phyloP scores from a whole-genome alignment of 37 sponge, comb jelly and placozoan species.

The Ephydatia muelleri region DNA sequence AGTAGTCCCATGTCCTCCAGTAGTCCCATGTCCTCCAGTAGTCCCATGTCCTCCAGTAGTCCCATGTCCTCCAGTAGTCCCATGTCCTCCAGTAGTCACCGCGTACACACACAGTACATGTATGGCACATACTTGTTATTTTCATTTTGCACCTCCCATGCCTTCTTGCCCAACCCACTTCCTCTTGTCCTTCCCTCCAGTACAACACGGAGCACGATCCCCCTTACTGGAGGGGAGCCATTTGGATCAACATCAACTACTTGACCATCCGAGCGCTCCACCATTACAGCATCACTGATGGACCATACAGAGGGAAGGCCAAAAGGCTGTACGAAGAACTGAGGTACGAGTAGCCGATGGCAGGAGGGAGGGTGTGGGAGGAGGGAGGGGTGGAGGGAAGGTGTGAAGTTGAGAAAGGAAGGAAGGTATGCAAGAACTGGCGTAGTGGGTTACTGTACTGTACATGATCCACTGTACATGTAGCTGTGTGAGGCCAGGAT shows the following conservation, averaged over 20 bases:
- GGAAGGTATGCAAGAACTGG: background rate
- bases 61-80: no score
- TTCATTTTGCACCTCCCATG: no score
- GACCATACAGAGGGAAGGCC: constrained; percentile 75
- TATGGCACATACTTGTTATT: no score
- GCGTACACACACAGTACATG: no score
- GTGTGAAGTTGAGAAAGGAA: background rate
- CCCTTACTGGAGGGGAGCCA: constrained; percentile 97
- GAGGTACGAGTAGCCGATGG: constrained; percentile 40
- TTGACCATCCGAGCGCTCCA: constrained; percentile 86
- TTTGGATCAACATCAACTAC: constrained; percentile 99
- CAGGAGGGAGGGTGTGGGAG: background rate
- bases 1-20: no score
- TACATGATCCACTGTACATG: background rate
- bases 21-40: no score
- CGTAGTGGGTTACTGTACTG: background rate
- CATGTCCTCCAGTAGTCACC: no score
- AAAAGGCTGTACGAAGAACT: constrained; percentile 71
- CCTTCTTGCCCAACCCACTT: no score
- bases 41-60: no score
- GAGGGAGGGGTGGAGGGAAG: no score
- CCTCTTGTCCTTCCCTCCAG: constrained; percentile 11
- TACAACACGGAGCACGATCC: constrained; percentile 93
- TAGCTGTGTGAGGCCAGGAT: no score
- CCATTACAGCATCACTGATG: constrained; percentile 82